Evolutionary conservation across 2,113 vertebrate genomes (phyloP), one percentile per base, ranked within the genome.

Genomic region (Ranitomeya imitator): DNA sequence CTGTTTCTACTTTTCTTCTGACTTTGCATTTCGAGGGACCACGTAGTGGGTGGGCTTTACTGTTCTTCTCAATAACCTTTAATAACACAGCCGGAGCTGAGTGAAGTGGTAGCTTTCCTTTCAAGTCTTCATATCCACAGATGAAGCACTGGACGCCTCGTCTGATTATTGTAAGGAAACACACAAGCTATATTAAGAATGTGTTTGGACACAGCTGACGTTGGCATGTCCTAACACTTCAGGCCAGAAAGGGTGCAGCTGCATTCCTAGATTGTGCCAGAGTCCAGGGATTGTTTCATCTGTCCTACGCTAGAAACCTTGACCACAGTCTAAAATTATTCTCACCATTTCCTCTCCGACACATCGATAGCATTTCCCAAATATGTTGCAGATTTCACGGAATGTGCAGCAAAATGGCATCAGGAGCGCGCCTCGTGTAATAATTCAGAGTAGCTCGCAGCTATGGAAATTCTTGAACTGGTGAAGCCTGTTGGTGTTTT

Each of bases 151-250:
- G 60, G 57, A 23, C 6, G 52, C 16, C 78, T 14, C 19, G 14
- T 61, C 90, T 89, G 91, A 77, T 85, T 89, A 73, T 71, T 81
- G 73, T n/a, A 81, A 88, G 83, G 89, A 89, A 88, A 87, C 79
- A 84, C 2, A 55, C 52, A 76, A 52, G 89, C 88, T 87, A 92
- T 91, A 89, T 92, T 89, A 91, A 91, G 90, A 82, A 90, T 91
- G 91, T 92, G 90, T 91, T 78, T 79, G 91, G 92, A 88, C 91
- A 91, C 96, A 97, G 96, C 95, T 96, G 97, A 95, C 76, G 90
- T 88, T 79, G 92, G 55, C 92, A 18, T 94, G 94, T 95, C 90
- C 91, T 82, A 91, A 91, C 93, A 90, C 90, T 90, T 93, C 91
- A 91, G 90, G 92, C 90, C 91, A 92, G 90, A 92, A 92, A 93